Evolutionary conservation across 2,113 vertebrate species (phyloP), one percentile per base, ranked within the genome.

Genomic region (Poecilia latipinna): DNA sequence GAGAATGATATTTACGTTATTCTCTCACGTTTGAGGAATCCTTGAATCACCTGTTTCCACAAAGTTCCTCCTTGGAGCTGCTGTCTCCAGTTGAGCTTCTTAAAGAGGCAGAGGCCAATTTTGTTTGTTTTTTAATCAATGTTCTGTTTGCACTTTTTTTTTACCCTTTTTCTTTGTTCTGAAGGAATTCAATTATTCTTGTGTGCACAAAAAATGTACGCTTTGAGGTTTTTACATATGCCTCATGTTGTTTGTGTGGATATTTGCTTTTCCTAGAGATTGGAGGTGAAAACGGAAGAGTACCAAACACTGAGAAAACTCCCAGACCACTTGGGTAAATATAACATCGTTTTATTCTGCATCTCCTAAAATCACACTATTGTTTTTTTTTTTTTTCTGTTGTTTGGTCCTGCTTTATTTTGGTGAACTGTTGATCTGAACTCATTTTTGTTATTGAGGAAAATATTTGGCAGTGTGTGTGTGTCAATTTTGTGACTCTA

Each of bases 311-410:
- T 92, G 42, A 8, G 31, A 17, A 0, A 0, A 65, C 71, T 86
- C 54, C 61, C 80, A 28, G 64, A 19, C 4, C 5, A 24, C 4
- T 2, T 78, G 78, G 91, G 91, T 90, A 88, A 61, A 64, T 33
- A 17, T 29, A 29, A 29, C 15, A 62, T 29, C 15, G 32, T 29
- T 31, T 62, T 29, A 31, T 7, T 11, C 13, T 31, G 28, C 28
- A 19, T 62, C 28, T 57, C 24, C 51, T 57, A 57, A 24, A 57
- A 57, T 57, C 8, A 3, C n/a, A 6, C 51, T n/a, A n/a, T 54
- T 54, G 28, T 28, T 28, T 28, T 28, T 28, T 28, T 28, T 28
- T 28, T 28, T 19, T 15, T 48, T 17, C 15, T 17, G 44, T 48
- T 29, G 29, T 29, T 29, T 48, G 4, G 44, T n/a, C 22, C 17